Evolutionary conservation across 2,113 vertebrate genomes (phyloP).

Genomic region (Murina feae): DNA sequence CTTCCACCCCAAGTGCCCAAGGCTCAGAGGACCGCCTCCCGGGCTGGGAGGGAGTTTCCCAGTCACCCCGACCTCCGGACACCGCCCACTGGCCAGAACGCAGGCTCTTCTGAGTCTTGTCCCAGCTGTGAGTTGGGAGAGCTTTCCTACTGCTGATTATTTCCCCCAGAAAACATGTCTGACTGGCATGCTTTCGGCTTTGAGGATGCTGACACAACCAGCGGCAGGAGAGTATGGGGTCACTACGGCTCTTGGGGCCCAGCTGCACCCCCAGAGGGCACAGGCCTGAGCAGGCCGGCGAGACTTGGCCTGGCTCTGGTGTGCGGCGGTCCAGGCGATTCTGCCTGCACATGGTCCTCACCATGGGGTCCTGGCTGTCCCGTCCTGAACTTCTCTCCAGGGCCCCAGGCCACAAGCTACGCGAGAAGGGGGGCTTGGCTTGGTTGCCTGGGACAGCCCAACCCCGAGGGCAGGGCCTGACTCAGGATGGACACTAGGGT

Average conservation of each 20-base stretch:
- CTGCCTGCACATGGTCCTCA: neutral
- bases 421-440: neutral
- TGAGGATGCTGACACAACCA: neutral
- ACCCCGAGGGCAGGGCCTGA: neutral
- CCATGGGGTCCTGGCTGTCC: neutral
- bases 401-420: neutral
- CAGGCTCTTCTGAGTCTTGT: neutral
- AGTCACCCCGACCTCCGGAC: fast-evolving
- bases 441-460: neutral
- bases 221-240: neutral
- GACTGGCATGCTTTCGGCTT: neutral
- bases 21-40: neutral
- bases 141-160: fast-evolving
- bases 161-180: neutral
- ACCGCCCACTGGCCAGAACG: neutral
- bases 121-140: too few species aligned
- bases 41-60: neutral
- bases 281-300: neutral
- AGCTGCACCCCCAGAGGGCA: fast-evolving
- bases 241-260: too few species aligned
- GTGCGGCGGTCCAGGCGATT: neutral
- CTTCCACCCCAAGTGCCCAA: neutral
- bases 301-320: neutral
- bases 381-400: too few species aligned
- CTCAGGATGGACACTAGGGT: neutral